A percentile compares a stretch with the other conserved stretches of the same genome.
These are phyloP conservation scores for Patella depressa DNA, from an alignment of 2,888 invertebrate genomes.

Conservation along the genomic window DNA sequence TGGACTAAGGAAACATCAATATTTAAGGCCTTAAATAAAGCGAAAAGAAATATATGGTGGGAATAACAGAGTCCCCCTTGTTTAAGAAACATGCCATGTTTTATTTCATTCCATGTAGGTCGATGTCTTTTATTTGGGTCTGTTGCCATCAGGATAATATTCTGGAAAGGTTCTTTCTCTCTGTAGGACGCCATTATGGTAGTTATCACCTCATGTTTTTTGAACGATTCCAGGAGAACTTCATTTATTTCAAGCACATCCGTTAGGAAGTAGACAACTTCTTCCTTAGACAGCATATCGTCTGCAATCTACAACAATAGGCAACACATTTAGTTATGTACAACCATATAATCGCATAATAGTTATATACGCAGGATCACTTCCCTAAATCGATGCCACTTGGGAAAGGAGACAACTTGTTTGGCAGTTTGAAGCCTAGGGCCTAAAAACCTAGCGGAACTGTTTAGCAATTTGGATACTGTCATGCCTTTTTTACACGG, in stretches of 20 bases:
- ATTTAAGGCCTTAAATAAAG: conserved; percentile 33
- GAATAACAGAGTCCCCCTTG: conserved; percentile 43
- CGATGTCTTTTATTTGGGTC: conserved; percentile 25
- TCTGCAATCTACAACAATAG: no score
- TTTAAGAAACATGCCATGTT: conserved; percentile 28
- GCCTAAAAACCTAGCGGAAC: no score
- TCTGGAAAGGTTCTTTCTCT: conserved; percentile 37
- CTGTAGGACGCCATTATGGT: conserved; percentile 26
- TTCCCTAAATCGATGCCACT: no score
- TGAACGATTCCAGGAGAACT: conserved; percentile 13
- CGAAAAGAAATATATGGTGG: conserved; percentile 36
- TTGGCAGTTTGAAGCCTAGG: no score
- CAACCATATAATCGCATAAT: no score
- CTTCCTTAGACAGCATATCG: conserved; percentile 35
- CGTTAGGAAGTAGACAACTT: conserved; percentile 31
- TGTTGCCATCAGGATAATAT: conserved; percentile 31
- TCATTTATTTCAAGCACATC: conserved; percentile 24
- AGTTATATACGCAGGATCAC: no score
- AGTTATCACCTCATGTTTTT: conserved; percentile 27
- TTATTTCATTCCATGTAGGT: conserved; percentile 36
- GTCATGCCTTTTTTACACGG: no score
- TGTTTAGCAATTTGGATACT: no score
- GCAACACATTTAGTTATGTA: no score
- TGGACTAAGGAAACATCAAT: conserved; percentile 27
- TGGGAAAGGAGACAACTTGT: no score